Evolutionary conservation across 2,797 vertebrate species (phyloP).

Genomic region (Mormyrops boulengeri): DNA sequence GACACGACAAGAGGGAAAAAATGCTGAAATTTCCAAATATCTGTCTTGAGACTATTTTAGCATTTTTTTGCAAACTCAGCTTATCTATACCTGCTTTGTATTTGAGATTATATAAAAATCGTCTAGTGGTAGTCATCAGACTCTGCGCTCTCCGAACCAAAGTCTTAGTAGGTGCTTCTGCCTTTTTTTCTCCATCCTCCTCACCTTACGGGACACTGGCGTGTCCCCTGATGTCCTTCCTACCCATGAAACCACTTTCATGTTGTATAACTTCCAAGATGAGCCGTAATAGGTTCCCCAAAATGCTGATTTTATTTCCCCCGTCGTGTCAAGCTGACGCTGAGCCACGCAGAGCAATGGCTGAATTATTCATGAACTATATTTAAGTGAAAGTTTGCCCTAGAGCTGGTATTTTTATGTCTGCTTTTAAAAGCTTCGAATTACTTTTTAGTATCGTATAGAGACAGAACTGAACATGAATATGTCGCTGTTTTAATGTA

Average conservation of each 20-base stretch:
- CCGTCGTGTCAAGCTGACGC: not conserved
- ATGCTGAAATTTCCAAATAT: not conserved
- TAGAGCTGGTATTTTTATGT: not conserved
- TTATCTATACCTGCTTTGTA: not conserved
- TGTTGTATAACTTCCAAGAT: not conserved
- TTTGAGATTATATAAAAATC: not conserved
- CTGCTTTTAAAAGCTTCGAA: slow-evolving; percentile 1
- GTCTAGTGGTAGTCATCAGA: not conserved
- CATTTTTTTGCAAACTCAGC: not conserved
- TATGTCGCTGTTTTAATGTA: not conserved
- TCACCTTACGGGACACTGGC: not conserved
- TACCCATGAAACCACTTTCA: not conserved
- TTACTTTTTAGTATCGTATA: not conserved
- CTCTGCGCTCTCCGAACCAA: not conserved
- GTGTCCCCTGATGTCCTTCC: not conserved
- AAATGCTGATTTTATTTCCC: not conserved
- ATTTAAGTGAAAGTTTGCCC: not conserved
- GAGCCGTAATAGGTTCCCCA: not conserved
- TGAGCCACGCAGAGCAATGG: not conserved
- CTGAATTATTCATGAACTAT: slow-evolving; percentile 1
- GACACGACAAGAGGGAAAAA: not conserved
- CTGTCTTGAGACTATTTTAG: not conserved
- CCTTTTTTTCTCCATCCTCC: not conserved
- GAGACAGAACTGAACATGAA: not conserved
- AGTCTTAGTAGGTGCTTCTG: not conserved